These are phyloP conservation scores for Enteromius fasciolatus DNA, from an alignment of 2,797 vertebrate genomes.

Conservation along the genomic window DNA sequence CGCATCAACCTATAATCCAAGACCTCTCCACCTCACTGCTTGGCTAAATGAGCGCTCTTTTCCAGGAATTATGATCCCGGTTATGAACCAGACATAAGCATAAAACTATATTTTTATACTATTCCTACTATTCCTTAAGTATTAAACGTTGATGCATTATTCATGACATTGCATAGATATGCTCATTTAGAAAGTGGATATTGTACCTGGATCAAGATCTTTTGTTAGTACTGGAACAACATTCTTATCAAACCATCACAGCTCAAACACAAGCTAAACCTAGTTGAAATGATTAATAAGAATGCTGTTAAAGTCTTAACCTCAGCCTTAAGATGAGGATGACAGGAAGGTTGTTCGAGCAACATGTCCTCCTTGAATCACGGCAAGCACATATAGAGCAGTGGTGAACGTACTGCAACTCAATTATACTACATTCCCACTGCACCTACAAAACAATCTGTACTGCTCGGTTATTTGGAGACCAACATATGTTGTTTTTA, in stretches of 20 bases:
- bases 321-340: not conserved
- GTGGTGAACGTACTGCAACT: not conserved
- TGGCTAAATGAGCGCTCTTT: slow-evolving; percentile 19
- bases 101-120: slow-evolving; percentile 13
- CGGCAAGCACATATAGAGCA: not conserved
- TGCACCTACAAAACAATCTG: not conserved
- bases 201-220: slow-evolving; percentile 3
- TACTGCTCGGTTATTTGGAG: not conserved
- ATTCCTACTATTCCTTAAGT: not conserved
- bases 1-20: not conserved
- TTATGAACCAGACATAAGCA: not conserved
- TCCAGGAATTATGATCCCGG: slow-evolving; percentile 12
- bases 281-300: not conserved
- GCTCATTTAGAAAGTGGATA: not conserved
- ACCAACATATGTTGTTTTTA: not conserved
- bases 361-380: slow-evolving; percentile 11
- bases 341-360: not conserved
- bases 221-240: not conserved
- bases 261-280: not conserved
- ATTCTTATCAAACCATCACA: slow-evolving; percentile 1
- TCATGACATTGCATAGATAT: slow-evolving; percentile 3
- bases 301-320: not conserved
- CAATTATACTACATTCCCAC: not conserved
- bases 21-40: not conserved
- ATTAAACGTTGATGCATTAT: slow-evolving; percentile 13